Base-by-base conservation (phyloP, 2,113 vertebrate genomes). In the Mohoua ochrocephala region DNA sequence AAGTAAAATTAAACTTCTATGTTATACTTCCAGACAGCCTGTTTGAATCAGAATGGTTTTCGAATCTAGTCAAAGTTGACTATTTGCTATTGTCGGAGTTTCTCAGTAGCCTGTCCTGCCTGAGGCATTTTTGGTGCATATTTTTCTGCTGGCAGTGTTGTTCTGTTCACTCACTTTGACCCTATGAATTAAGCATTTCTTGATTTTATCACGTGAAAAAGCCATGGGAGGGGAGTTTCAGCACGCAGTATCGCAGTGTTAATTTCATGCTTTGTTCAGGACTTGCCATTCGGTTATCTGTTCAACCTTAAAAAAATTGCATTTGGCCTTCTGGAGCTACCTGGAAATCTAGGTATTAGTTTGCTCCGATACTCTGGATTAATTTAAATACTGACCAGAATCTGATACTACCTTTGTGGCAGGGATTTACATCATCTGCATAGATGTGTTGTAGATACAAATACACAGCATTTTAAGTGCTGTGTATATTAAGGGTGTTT, bases 241-340 rank as follows among this genome's bases (percentile, higher is more conserved):
- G 19, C 22, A 24, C 7, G 1, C 17, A 31, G 7, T 56, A 49
- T 18, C 1, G 0, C 31, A 49, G 1, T 61, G 47, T 27, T 26
- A 56, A 67, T 56, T 67, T 49, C 63, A 15, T 67, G 28, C 39
- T 78, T 74, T 69, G 21, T 52, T 93, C 30, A 57, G 37, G 37
- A 75, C 17, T 91, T 83, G 11, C 15, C 33, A 23, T 82, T 82
- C 41, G 15, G 2, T 65, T 78, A 27, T 60, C 20, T 68, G 11
- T 53, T 30, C 35, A 44, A 22, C 26, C 54, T 84, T 80, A 2
- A 7, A 21, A 52, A 80, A 57, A 26, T 6, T 35, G 8, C 5
- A 4, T n/a, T 69, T 80, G 17, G 7, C 79, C 28, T 50, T 77
- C 37, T 13, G 17, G 22, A 69, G 17, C n/a, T 84, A 24, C 35